phyloP scores from a whole-genome alignment of 1,140 invertebrate species.

The Augochlora pura region DNA sequence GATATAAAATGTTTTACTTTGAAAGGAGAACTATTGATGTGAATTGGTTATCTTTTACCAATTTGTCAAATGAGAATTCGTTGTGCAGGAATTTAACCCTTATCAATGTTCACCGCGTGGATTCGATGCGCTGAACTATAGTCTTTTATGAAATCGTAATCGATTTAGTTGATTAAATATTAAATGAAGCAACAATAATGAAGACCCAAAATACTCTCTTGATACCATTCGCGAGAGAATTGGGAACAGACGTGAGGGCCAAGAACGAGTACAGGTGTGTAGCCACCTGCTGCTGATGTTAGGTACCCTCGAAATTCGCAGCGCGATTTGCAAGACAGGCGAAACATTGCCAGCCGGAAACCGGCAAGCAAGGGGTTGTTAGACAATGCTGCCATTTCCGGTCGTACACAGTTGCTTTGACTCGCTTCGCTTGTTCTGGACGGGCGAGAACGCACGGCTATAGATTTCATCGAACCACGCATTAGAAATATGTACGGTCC shows the following conservation, averaged over 20 bases:
- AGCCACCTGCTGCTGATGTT: conserved; percentile 70
- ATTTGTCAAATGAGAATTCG: too few species aligned
- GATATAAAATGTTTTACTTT: too few species aligned
- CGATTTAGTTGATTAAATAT: too few species aligned
- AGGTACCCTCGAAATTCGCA: conserved; percentile 61
- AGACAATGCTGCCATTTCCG: conserved; percentile 72
- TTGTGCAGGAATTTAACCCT: too few species aligned
- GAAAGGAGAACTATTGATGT: too few species aligned
- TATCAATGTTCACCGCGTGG: too few species aligned
- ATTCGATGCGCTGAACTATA: too few species aligned
- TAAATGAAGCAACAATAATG: too few species aligned
- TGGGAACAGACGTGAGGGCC: conserved; percentile 49
- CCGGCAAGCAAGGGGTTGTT: conserved; percentile 51
- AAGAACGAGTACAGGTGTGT: conserved; percentile 68
- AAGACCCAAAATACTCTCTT: conserved; percentile 24
- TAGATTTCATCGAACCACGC: neutral
- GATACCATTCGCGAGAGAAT: conserved; percentile 29
- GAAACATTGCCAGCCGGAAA: conserved; percentile 73
- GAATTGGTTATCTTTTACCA: too few species aligned
- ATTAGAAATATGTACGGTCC: neutral
- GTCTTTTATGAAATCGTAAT: too few species aligned
- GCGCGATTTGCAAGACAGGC: conserved; percentile 68
- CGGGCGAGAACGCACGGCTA: neutral
- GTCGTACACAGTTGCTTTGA: conserved; percentile 60
- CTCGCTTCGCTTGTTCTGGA: neutral